Evolutionary conservation across 2,888 invertebrate genomes (phyloP), one percentile per base, ranked within the genome.

Genomic region (Drosophila flavopinicola): DNA sequence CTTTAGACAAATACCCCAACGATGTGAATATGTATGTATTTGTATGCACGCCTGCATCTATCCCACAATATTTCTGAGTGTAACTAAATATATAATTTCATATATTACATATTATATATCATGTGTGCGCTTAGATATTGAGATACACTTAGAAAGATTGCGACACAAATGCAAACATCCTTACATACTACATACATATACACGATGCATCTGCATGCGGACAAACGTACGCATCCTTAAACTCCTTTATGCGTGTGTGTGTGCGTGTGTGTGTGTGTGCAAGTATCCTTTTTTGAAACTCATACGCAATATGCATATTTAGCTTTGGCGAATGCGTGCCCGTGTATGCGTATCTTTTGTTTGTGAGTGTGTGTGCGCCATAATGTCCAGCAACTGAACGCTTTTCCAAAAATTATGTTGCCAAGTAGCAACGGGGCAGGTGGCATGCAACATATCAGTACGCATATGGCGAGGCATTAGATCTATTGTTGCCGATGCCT

Each of bases 291-390:
- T 69, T 64, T 54, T 17, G 59, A 86, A 72, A 76, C 76, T 66
- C 77, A 72, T 84, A 84, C 76, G 72, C 80, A 79, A 84, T 61
- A 84, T 84, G 84, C 67, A 79, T 79, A 76, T 79, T 76, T 47
- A 32, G 51, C 68, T 67, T 57, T 53, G 39, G 65, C 52, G 59
- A 65, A 63, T 58, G 57, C 66, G 47, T 74, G 42, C 38, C 37
- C 57, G 41, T 39, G 74, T 73, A 53, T 67, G 66, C 63, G 33
- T 45, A 25, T 61, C 63, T 58, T n/a, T n/a, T n/a, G n/a, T 73
- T 73, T 80, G 52, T 30, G 48, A 27, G 24, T 67, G 39, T 58
- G 52, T 58, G 39, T 11, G 57, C 17, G 52, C 64, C 60, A 57
- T 59, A 63, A 52, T 71, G 76, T 71, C 67, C 80, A 76, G 44